These are phyloP conservation scores for Tanaodytes sp. DNA, from an alignment of 2,888 invertebrate species.

Conservation along the genomic window DNA sequence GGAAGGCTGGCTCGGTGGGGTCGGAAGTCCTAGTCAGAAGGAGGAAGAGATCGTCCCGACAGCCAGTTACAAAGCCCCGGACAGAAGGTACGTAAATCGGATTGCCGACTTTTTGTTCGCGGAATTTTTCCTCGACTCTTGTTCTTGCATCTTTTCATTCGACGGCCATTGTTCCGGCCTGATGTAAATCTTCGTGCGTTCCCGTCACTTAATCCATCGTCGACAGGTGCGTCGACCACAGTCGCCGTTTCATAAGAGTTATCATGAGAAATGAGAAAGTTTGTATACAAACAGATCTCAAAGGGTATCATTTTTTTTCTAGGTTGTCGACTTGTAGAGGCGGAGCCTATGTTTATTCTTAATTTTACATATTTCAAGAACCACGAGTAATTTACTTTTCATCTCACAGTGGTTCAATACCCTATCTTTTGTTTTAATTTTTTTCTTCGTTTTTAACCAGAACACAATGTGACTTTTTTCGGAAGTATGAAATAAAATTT, in stretches of 20 bases:
- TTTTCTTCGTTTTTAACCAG: too few species aligned
- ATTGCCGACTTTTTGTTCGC: constrained; percentile 12
- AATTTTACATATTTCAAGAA: too few species aligned
- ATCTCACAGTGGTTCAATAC: too few species aligned
- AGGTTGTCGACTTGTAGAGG: too few species aligned
- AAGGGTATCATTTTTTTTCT: too few species aligned
- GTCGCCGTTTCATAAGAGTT: constrained; percentile 16
- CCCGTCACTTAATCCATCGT: constrained; percentile 13
- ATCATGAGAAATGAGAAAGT: constrained; percentile 25
- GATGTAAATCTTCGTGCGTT: constrained; percentile 25
- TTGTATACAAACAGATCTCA: too few species aligned
- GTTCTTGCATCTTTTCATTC: constrained; percentile 16
- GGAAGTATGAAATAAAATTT: too few species aligned
- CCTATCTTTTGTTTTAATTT: too few species aligned
- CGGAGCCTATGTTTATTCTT: too few species aligned
- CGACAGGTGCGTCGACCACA: constrained; percentile 8
- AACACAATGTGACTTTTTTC: too few species aligned
- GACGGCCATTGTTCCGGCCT: constrained; percentile 12
- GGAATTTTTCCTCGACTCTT: constrained; percentile 8
- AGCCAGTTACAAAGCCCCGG: constrained; percentile 62
- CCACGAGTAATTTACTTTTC: too few species aligned
- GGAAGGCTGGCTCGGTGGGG: constrained; percentile 75
- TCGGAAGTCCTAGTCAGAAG: constrained; percentile 74
- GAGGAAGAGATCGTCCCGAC: constrained; percentile 62
- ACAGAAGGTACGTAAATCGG: constrained; percentile 61